A percentile compares a stretch with the other conserved stretches of the same genome.
These are phyloP conservation scores for Plutella xylostella DNA, from an alignment of 2,888 invertebrate genomes.

Conservation along the genomic window DNA sequence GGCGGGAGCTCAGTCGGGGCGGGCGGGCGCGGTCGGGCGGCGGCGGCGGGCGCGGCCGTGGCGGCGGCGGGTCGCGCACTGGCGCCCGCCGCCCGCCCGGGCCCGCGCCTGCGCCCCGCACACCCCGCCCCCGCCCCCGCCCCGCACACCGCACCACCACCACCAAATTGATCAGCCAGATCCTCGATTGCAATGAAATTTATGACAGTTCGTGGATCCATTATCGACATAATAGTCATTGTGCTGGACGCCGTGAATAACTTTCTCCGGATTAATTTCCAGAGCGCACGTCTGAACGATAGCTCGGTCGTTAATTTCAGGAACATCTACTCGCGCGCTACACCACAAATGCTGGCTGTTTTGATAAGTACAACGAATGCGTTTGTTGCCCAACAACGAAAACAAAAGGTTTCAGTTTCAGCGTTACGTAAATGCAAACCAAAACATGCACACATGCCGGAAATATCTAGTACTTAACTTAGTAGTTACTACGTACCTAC, in stretches of 20 bases:
- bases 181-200: constrained; percentile 63
- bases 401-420: too few species aligned
- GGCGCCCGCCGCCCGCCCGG: constrained; percentile 34
- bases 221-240: constrained; percentile 54
- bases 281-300: too few species aligned
- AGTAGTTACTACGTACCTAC: too few species aligned
- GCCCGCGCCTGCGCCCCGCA: constrained; percentile 24
- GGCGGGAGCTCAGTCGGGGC: constrained; percentile 20
- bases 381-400: too few species aligned
- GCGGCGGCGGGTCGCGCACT: constrained; percentile 58
- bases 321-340: too few species aligned
- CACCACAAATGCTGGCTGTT: too few species aligned
- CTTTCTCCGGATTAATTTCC: constrained; percentile 31
- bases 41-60: constrained; percentile 50
- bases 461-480: too few species aligned
- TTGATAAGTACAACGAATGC: too few species aligned
- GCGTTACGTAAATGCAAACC: too few species aligned
- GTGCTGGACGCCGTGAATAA: constrained; percentile 30
- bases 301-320: too few species aligned
- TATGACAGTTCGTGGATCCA: constrained; percentile 63
- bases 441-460: too few species aligned
- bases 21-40: constrained; percentile 23
- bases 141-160: constrained; percentile 13
- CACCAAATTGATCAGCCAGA: constrained; percentile 58
- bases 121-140: constrained; percentile 18